Conservation (phyloP, 2,888 invertebrate species). For the Altica lythri region DNA sequence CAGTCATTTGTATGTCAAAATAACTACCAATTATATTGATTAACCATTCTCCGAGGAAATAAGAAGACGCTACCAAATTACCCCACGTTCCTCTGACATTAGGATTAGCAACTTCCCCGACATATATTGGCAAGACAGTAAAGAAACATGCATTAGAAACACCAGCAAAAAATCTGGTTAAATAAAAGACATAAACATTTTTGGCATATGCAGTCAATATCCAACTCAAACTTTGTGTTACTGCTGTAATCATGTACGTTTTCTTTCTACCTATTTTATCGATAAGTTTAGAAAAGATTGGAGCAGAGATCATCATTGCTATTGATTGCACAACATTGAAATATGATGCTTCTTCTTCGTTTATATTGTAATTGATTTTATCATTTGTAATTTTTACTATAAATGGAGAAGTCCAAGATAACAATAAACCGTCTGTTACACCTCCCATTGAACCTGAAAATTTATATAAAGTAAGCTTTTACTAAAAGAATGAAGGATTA, state of each 20-base stretch:
- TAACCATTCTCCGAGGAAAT: conserved; percentile 45
- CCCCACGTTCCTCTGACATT: conserved; percentile 48
- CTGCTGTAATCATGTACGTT: conserved; percentile 41
- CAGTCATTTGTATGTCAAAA: conserved; percentile 60
- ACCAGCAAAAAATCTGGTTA: conserved; percentile 44
- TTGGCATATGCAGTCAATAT: conserved; percentile 40
- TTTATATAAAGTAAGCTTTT: too few relatives aligned
- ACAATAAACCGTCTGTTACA: conserved; percentile 40
- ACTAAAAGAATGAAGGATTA: too few relatives aligned
- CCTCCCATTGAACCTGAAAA: conserved; percentile 37
- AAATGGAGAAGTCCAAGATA: conserved; percentile 50
- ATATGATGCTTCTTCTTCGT: conserved; percentile 49
- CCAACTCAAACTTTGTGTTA: conserved; percentile 44
- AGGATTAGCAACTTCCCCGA: conserved; percentile 48
- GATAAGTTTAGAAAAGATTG: conserved; percentile 42
- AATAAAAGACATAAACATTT: conserved; percentile 45
- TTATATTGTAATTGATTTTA: conserved; percentile 44
- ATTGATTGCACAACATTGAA: conserved; percentile 48
- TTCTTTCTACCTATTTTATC: conserved; percentile 47
- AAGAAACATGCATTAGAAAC: conserved; percentile 45
- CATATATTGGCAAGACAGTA: conserved; percentile 44
- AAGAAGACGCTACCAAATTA: conserved; percentile 40
- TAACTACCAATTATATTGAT: conserved; percentile 62
- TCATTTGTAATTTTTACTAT: conserved; percentile 47
- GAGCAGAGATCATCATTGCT: conserved; percentile 40